phyloP scores from a whole-genome alignment of 64 coral and sea anemone species.

The Stichodactyla helianthus region DNA sequence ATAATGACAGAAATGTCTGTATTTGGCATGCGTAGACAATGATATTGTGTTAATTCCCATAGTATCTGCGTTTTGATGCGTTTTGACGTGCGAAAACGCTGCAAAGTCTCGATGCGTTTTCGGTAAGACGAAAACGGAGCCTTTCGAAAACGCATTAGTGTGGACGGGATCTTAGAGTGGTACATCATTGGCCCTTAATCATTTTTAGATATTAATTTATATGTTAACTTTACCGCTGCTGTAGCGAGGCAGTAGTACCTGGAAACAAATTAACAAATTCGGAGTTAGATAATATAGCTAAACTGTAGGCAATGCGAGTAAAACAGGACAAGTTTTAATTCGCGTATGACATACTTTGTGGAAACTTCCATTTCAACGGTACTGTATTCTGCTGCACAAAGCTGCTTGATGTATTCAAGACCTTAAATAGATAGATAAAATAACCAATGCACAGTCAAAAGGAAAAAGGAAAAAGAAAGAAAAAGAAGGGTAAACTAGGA shows the following conservation, averaged over 20 bases:
- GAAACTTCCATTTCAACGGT: slow-evolving; percentile 96
- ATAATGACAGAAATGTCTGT: too few species aligned
- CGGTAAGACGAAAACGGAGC: too few species aligned
- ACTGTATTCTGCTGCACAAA: slow-evolving; percentile 91
- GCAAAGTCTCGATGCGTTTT: too few species aligned
- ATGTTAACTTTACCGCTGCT: slow-evolving; percentile 52
- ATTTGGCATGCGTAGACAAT: too few species aligned
- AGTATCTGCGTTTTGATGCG: too few species aligned
- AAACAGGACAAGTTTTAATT: neutral
- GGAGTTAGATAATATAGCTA: neutral
- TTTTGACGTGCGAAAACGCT: too few species aligned
- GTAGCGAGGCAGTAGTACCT: slow-evolving; percentile 98
- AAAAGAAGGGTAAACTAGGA: too few species aligned
- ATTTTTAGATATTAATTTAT: neutral
- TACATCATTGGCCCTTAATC: neutral
- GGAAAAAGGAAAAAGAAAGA: neutral
- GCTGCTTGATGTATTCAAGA: slow-evolving; percentile 88
- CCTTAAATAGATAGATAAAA: slow-evolving; percentile 21
- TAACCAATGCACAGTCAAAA: neutral
- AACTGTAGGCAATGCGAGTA: neutral
- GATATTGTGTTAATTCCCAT: too few species aligned
- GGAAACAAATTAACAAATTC: neutral
- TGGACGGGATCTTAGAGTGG: too few species aligned
- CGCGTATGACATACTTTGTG: slow-evolving; percentile 63
- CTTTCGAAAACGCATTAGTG: too few species aligned